Percentiles rank a stretch among this genome's conserved stretches.
phyloP scores from a whole-genome alignment of 1,140 invertebrate genomes.

The Atta cephalotes region DNA sequence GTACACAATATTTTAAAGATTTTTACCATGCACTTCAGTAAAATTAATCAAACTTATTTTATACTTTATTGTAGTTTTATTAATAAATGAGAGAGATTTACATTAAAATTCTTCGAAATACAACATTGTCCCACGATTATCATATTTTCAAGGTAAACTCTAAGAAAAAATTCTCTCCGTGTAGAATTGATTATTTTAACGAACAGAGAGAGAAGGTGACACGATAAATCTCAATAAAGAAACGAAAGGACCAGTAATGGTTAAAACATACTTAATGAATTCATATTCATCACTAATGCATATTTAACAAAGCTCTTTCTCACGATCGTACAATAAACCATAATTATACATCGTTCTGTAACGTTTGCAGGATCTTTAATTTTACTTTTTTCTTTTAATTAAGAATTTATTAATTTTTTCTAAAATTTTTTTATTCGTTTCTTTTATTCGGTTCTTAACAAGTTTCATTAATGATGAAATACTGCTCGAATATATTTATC shows the following conservation, averaged over 20 bases:
- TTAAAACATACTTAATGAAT: not conserved
- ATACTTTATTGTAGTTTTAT: too few species aligned
- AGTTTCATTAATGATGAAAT: not conserved
- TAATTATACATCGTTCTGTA: not conserved
- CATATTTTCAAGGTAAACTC: too few species aligned
- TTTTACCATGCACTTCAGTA: too few species aligned
- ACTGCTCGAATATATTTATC: not conserved
- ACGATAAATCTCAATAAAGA: slow-evolving; percentile 12
- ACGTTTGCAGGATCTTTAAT: not conserved
- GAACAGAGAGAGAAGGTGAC: not conserved
- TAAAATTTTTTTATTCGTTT: not conserved
- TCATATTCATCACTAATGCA: not conserved
- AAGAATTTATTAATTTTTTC: not conserved
- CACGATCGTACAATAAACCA: not conserved
- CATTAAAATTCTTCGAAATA: too few species aligned
- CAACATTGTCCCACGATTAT: too few species aligned
- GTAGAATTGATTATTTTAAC: not conserved
- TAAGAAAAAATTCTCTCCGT: too few species aligned
- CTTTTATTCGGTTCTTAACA: not conserved
- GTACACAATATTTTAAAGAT: too few species aligned
- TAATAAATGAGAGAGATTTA: too few species aligned
- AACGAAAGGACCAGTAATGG: not conserved
- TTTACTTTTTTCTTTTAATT: not conserved
- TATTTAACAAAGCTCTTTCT: not conserved
- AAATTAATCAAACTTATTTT: too few species aligned